Percentiles rank a stretch among this genome's conserved stretches.
Evolutionary conservation across 2,797 vertebrate species (phyloP).

Genomic region (Hydrocynus forskahlii): DNA sequence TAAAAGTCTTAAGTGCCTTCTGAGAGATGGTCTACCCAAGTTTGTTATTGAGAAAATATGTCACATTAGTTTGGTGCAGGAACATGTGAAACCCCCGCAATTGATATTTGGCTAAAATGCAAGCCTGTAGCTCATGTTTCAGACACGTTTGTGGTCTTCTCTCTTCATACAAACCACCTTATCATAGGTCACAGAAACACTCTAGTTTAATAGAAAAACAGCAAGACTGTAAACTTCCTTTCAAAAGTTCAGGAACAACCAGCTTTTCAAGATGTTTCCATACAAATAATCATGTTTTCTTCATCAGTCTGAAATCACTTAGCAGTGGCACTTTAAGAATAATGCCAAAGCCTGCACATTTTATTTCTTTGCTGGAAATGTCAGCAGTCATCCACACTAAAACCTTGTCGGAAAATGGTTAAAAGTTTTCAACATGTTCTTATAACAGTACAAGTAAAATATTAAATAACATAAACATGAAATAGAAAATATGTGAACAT

Average conservation of each 20-base stretch:
- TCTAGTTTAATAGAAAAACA: background rate
- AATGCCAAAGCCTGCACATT: background rate
- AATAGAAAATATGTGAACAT: no score
- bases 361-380: background rate
- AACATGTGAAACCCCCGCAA: background rate
- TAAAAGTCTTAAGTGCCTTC: background rate
- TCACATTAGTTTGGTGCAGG: background rate
- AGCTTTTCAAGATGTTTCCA: no score
- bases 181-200: background rate
- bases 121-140: background rate
- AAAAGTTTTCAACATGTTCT: no score
- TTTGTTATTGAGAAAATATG: conserved; percentile 2
- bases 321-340: background rate
- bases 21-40: background rate
- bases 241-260: no score
- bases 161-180: background rate
- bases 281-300: background rate
- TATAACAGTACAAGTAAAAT: no score
- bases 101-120: background rate
- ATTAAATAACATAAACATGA: no score
- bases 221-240: background rate
- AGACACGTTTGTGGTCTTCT: background rate
- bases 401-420: no score
- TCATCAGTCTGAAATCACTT: background rate
- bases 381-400: no score